Percentiles rank a stretch among this genome's conserved stretches.
Conservation (phyloP, 2,113 vertebrate genomes). For the Triplophysa siluroides region DNA sequence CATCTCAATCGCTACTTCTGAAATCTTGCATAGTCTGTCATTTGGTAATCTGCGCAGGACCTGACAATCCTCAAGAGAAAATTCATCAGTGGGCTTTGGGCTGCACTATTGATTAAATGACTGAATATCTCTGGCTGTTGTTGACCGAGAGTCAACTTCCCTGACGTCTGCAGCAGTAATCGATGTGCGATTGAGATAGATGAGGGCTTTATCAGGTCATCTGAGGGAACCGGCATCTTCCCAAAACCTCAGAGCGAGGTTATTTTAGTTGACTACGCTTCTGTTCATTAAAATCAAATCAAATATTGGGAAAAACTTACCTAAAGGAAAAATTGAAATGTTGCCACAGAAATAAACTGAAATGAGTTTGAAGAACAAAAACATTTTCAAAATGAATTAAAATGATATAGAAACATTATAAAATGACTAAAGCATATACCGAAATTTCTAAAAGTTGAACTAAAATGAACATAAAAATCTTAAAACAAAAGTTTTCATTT, state of each 20-base stretch:
- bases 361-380: too few species aligned
- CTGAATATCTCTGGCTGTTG: conserved; percentile 39
- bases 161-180: conserved; percentile 35
- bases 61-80: background rate
- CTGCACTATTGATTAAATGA: conserved; percentile 50
- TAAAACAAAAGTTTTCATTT: too few species aligned
- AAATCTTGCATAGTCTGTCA: background rate
- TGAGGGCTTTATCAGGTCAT: conserved; percentile 30
- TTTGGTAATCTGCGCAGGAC: background rate
- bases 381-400: too few species aligned
- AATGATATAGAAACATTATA: too few species aligned
- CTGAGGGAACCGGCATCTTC: background rate
- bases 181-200: conserved; percentile 37
- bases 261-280: too few species aligned
- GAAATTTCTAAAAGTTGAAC: too few species aligned
- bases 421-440: too few species aligned
- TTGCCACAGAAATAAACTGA: too few species aligned
- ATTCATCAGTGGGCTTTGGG: conserved; percentile 38
- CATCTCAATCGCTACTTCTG: background rate
- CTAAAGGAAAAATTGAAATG: too few species aligned
- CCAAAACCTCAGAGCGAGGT: background rate
- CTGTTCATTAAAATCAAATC: too few species aligned
- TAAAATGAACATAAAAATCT: too few species aligned
- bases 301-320: too few species aligned
- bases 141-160: conserved; percentile 39